Conservation (phyloP, 2,888 invertebrate genomes). For the Xylota segnis region DNA sequence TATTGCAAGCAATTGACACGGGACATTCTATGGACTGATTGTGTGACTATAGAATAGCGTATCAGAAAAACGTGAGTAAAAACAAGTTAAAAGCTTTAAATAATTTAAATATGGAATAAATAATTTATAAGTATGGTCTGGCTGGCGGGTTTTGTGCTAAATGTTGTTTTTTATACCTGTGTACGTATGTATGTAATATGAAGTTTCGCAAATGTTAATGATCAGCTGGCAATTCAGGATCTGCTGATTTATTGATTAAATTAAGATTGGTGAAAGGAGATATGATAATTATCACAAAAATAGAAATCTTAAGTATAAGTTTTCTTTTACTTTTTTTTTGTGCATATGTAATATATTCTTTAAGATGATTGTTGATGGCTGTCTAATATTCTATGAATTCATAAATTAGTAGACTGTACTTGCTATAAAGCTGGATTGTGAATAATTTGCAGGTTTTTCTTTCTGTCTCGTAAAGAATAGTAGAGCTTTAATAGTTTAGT, state of each 20-base stretch:
- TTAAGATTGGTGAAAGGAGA: neutral
- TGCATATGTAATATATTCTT: neutral
- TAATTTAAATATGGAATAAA: neutral
- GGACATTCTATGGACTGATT: neutral
- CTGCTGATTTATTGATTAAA: neutral
- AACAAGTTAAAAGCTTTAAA: neutral
- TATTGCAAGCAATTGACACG: neutral
- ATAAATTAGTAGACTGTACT: too few species aligned
- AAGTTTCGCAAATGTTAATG: neutral
- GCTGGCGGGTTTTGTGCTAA: neutral
- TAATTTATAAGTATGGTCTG: neutral
- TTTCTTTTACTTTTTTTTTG: neutral
- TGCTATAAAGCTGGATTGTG: too few species aligned
- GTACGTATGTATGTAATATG: neutral
- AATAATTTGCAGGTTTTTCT: too few species aligned
- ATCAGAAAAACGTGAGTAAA: neutral
- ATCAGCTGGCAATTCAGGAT: neutral
- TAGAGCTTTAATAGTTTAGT: too few species aligned
- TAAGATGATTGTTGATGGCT: too few species aligned
- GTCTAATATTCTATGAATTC: too few species aligned
- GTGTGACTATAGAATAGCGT: too few species aligned
- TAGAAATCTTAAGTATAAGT: conserved; percentile 2
- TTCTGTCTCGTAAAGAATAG: too few species aligned
- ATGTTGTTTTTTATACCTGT: neutral
- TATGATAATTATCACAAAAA: neutral